Conservation (phyloP, 2,888 invertebrate genomes). For the Nomada hirtipes region DNA sequence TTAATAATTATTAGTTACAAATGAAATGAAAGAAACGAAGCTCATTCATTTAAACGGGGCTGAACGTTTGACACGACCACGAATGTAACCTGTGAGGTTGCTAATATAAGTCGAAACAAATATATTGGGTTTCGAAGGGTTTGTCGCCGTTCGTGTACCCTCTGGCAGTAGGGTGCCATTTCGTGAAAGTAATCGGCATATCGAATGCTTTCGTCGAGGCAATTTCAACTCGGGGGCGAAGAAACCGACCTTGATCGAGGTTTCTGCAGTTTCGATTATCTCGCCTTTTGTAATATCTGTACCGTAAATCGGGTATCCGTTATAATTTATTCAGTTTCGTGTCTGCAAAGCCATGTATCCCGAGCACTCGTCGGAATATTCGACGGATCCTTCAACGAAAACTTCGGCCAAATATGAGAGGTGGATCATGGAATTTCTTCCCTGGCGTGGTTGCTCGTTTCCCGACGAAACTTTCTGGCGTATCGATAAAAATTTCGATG, state of each 20-base stretch:
- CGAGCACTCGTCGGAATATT: conserved; percentile 23
- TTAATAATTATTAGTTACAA: too few relatives aligned
- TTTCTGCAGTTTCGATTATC: not conserved
- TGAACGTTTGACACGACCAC: not conserved
- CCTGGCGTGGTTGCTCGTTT: conserved; percentile 10
- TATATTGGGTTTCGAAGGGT: not conserved
- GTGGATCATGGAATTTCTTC: conserved; percentile 22
- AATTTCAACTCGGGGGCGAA: conserved; percentile 18
- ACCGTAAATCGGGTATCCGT: not conserved
- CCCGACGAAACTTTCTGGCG: conserved; percentile 11
- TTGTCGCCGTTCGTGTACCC: not conserved
- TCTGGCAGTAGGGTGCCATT: not conserved
- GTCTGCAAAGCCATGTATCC: conserved; percentile 15
- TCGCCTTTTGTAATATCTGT: conserved; percentile 23
- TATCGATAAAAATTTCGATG: conserved; percentile 34
- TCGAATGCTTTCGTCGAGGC: not conserved
- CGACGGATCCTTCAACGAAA: not conserved
- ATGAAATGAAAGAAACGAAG: too few relatives aligned
- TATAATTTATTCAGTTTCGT: conserved; percentile 20
- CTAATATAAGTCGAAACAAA: not conserved
- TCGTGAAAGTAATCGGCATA: conserved; percentile 16
- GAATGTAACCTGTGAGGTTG: not conserved
- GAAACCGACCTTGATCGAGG: not conserved
- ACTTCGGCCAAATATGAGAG: not conserved
- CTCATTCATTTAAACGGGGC: not conserved